Evolutionary conservation across 2,888 invertebrate genomes (phyloP).

Genomic region (Mimachlamys varia): DNA sequence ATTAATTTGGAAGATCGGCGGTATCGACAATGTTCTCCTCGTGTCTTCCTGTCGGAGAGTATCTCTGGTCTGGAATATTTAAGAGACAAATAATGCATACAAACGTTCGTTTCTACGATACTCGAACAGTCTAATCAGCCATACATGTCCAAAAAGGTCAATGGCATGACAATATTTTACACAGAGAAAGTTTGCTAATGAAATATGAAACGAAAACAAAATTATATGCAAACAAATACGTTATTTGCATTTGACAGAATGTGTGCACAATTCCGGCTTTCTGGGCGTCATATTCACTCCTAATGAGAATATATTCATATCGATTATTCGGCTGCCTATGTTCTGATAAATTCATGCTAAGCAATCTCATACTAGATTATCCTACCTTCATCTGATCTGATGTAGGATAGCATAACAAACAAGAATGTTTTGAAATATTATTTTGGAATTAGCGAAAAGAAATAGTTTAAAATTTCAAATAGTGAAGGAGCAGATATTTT

Average conservation of each 20-base stretch:
- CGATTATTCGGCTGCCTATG: neutral
- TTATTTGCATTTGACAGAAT: slow-evolving; percentile 1
- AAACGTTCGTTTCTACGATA: neutral
- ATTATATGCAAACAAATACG: neutral
- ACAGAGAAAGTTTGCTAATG: neutral
- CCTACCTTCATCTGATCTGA: neutral
- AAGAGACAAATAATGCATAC: neutral
- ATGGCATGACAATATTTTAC: neutral
- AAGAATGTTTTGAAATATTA: too few relatives aligned
- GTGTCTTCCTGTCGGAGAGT: neutral
- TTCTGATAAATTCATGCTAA: neutral
- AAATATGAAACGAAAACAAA: neutral
- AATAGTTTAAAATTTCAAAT: too few relatives aligned
- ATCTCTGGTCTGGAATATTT: neutral
- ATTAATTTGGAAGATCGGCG: neutral
- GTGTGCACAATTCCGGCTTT: neutral
- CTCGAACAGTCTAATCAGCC: neutral
- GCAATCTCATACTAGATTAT: neutral
- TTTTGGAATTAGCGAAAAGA: too few relatives aligned
- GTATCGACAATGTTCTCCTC: neutral
- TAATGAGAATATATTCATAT: neutral
- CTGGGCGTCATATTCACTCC: neutral
- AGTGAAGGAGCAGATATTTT: too few relatives aligned
- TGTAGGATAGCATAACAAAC: too few relatives aligned
- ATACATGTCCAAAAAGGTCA: neutral